phyloP scores from a whole-genome alignment of 2,797 vertebrate species.

The Gymnothorax reevesii region DNA sequence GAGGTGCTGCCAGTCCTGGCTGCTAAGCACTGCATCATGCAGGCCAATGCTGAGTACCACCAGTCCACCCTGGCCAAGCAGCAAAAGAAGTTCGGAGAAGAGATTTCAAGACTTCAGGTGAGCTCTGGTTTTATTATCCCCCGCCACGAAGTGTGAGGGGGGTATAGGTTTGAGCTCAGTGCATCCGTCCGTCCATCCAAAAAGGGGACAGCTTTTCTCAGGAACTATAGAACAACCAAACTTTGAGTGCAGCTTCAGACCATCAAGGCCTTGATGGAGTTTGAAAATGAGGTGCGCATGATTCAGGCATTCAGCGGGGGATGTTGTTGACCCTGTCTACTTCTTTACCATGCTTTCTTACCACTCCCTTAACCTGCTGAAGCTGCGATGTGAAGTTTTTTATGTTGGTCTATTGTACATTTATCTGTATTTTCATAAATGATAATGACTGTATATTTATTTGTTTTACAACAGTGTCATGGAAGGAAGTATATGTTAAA shows the following conservation, averaged over 20 bases:
- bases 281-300: too few relatives aligned
- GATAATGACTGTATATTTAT: background rate
- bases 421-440: too few relatives aligned
- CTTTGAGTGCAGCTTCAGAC: too few relatives aligned
- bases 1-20: slow-evolving; percentile 97
- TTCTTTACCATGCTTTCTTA: background rate
- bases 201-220: too few relatives aligned
- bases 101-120: slow-evolving; percentile 95
- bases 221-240: too few relatives aligned
- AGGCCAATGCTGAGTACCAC: slow-evolving; percentile 93
- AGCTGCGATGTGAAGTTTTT: background rate
- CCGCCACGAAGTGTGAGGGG: too few relatives aligned
- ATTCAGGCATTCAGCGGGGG: too few relatives aligned
- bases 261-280: too few relatives aligned
- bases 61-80: slow-evolving; percentile 91
- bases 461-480: background rate
- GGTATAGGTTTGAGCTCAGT: too few relatives aligned
- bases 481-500: background rate
- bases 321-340: too few relatives aligned
- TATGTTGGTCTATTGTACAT: background rate
- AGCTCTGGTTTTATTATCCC: background rate
- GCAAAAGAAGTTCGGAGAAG: slow-evolving; percentile 97
- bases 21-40: slow-evolving; percentile 98
- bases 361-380: background rate
- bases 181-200: too few relatives aligned